These are phyloP conservation scores for Corythornis leucogaster DNA, from an alignment of 2,797 vertebrate species.

Conservation along the genomic window DNA sequence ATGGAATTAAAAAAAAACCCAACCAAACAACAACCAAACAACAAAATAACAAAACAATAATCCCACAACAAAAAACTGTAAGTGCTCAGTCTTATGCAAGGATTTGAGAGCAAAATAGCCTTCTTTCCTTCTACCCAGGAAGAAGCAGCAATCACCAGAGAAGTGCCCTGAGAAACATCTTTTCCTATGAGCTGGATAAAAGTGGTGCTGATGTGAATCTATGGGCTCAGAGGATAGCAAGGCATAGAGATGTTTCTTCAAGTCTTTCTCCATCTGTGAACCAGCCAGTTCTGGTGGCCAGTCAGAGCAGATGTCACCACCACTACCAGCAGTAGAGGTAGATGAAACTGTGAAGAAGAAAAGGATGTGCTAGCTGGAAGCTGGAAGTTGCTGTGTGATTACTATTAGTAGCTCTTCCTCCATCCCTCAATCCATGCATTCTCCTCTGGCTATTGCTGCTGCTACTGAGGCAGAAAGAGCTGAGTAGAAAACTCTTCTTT, in stretches of 20 bases:
- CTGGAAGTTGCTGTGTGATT: neutral
- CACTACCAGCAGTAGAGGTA: neutral
- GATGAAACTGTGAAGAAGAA: neutral
- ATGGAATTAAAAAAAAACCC: neutral
- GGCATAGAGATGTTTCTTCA: neutral
- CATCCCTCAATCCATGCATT: accelerated
- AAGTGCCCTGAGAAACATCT: neutral
- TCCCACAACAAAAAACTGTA: neutral
- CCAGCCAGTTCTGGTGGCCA: neutral
- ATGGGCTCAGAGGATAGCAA: neutral
- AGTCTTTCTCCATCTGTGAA: neutral
- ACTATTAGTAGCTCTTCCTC: neutral
- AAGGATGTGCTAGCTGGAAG: neutral
- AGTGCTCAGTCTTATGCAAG: neutral
- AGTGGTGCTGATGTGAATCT: neutral
- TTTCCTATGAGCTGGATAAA: neutral
- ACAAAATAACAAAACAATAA: neutral
- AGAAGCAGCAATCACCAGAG: neutral
- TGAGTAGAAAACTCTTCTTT: neutral
- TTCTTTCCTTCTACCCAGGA: neutral
- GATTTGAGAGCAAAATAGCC: neutral
- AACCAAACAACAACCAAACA: neutral
- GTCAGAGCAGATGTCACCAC: neutral
- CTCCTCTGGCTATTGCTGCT: neutral
- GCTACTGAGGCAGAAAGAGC: neutral